These are phyloP conservation scores for Porites divaricata DNA, from an alignment of 92 coral and sea anemone species.

Conservation along the genomic window DNA sequence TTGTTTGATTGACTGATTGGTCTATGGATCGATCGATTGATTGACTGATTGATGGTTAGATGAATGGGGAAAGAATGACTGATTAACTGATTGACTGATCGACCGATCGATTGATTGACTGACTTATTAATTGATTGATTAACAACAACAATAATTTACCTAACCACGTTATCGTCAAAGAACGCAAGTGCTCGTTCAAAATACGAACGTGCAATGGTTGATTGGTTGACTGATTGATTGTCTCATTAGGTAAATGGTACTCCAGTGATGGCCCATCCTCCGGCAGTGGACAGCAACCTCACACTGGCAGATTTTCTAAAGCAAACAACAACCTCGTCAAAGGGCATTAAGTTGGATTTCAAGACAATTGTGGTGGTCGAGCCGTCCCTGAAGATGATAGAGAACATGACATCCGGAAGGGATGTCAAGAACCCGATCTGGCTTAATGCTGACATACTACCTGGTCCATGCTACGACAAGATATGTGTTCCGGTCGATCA, in stretches of 20 bases:
- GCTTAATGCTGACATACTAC: slow-evolving; percentile 87
- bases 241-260: slow-evolving; percentile 44
- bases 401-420: slow-evolving; percentile 45
- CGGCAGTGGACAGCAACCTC: slow-evolving; percentile 81
- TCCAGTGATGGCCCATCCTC: slow-evolving; percentile 99
- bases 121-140: neutral
- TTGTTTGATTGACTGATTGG: neutral
- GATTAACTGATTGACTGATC: too few species aligned
- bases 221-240: neutral
- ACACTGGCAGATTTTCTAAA: slow-evolving; percentile 17
- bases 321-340: slow-evolving; percentile 14
- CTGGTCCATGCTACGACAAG: slow-evolving; percentile 78
- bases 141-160: too few species aligned
- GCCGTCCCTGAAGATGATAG: slow-evolving; percentile 70
- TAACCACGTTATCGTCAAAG: too few species aligned
- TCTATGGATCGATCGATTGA: neutral
- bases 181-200: too few species aligned
- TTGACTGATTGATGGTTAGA: neutral
- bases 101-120: too few species aligned
- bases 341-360: slow-evolving; percentile 91
- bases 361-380: slow-evolving; percentile 78
- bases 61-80: too few species aligned
- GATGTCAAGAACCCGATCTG: slow-evolving; percentile 69
- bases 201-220: too few species aligned
- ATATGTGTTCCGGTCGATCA: slow-evolving; percentile 77